Evolutionary conservation across 1,140 invertebrate species (phyloP).

Genomic region (Drosophila hydei): DNA sequence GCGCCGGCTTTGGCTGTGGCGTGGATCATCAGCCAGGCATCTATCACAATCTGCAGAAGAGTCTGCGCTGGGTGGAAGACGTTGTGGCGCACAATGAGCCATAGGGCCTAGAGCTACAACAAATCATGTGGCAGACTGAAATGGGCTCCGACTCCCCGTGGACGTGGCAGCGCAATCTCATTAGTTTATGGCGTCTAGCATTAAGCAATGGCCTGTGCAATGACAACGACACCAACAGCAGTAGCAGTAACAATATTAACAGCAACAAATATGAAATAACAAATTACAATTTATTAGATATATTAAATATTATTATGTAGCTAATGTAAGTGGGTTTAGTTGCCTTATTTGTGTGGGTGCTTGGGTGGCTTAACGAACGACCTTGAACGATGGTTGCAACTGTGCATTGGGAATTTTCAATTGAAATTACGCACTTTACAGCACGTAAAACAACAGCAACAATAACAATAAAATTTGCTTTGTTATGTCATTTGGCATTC

Average conservation of each 20-base stretch:
- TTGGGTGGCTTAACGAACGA: slow-evolving; percentile 43
- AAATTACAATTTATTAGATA: slow-evolving; percentile 67
- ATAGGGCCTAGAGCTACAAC: slow-evolving; percentile 24
- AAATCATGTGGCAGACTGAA: slow-evolving; percentile 8
- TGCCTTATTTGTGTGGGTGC: slow-evolving; percentile 12
- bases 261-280: slow-evolving; percentile 15
- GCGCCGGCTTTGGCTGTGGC: slow-evolving; percentile 93
- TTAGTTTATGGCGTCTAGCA: slow-evolving; percentile 70
- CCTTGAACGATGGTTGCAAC: slow-evolving; percentile 54
- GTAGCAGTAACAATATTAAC: slow-evolving; percentile 18
- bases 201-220: slow-evolving; percentile 76
- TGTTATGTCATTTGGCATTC: slow-evolving; percentile 74
- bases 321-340: slow-evolving; percentile 35
- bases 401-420: slow-evolving; percentile 34
- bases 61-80: slow-evolving; percentile 88
- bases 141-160: slow-evolving; percentile 5
- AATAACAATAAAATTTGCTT: slow-evolving; percentile 24
- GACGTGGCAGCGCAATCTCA: slow-evolving; percentile 62
- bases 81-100: slow-evolving; percentile 75
- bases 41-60: slow-evolving; percentile 90
- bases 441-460: slow-evolving; percentile 46
- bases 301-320: slow-evolving; percentile 68
- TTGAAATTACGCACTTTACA: slow-evolving; percentile 39
- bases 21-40: slow-evolving; percentile 94
- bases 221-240: slow-evolving; percentile 34